Evolutionary conservation across 2,113 vertebrate species (phyloP).

Genomic region (Rhadina sibilatrix): DNA sequence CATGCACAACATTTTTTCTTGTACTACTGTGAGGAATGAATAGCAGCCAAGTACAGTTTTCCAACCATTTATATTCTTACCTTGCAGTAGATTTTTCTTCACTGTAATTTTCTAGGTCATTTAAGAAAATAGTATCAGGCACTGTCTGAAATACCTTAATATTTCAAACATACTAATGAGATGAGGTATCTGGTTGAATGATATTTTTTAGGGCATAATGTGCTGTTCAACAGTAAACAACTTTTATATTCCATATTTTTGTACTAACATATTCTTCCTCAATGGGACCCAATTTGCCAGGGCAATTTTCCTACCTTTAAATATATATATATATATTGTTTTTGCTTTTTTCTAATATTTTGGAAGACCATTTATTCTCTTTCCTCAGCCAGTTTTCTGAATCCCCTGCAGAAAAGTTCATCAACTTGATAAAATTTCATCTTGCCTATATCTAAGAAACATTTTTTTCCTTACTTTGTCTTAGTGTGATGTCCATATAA

Average conservation of each 20-base stretch:
- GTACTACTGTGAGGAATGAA: neutral
- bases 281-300: neutral
- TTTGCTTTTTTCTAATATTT: neutral
- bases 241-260: neutral
- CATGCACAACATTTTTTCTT: neutral
- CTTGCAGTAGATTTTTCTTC: neutral
- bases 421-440: neutral
- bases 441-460: neutral
- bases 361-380: neutral
- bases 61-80: neutral
- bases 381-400: neutral
- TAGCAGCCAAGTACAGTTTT: neutral
- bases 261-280: neutral
- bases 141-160: neutral
- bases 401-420: neutral
- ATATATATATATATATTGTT: neutral
- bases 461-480: neutral
- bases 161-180: neutral
- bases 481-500: neutral
- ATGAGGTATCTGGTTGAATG: neutral
- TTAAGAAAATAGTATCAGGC: neutral
- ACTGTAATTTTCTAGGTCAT: neutral
- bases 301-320: neutral
- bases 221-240: neutral
- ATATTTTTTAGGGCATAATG: neutral